phyloP scores from a whole-genome alignment of 1,140 invertebrate genomes.

The Macrobrachium rosenbergii region DNA sequence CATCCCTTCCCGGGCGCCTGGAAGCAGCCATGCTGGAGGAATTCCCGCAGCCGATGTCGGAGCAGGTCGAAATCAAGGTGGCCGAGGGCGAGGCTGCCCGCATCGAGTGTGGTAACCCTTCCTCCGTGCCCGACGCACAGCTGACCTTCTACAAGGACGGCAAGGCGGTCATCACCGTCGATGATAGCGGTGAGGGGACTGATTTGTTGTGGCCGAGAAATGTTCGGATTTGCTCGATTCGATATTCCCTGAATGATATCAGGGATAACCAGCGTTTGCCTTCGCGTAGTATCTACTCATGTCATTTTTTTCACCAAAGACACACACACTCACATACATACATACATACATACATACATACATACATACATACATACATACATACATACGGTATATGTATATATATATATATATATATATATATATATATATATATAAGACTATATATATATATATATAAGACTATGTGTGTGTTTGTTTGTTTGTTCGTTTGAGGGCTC shows the following conservation, averaged over 20 bases:
- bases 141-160: slow-evolving; percentile 52
- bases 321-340: slow-evolving; percentile 25
- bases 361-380: too few relatives aligned
- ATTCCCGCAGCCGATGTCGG: background rate
- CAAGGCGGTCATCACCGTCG: background rate
- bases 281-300: too few relatives aligned
- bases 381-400: too few relatives aligned
- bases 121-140: slow-evolving; percentile 32
- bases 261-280: too few relatives aligned
- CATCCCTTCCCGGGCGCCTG: slow-evolving; percentile 48
- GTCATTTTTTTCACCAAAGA: background rate
- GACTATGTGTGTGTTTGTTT: too few relatives aligned
- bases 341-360: too few relatives aligned
- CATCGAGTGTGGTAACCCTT: slow-evolving; percentile 45
- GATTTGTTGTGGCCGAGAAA: background rate
- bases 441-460: too few relatives aligned
- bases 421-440: too few relatives aligned
- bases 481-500: too few relatives aligned
- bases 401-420: too few relatives aligned
- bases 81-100: slow-evolving; percentile 38
- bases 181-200: slow-evolving; percentile 7
- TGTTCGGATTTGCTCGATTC: too few relatives aligned
- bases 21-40: slow-evolving; percentile 33
- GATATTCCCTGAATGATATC: too few relatives aligned
- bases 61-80: slow-evolving; percentile 27